Base-by-base conservation (phyloP, 2,888 invertebrate genomes). In the Torymus tubicola region DNA sequence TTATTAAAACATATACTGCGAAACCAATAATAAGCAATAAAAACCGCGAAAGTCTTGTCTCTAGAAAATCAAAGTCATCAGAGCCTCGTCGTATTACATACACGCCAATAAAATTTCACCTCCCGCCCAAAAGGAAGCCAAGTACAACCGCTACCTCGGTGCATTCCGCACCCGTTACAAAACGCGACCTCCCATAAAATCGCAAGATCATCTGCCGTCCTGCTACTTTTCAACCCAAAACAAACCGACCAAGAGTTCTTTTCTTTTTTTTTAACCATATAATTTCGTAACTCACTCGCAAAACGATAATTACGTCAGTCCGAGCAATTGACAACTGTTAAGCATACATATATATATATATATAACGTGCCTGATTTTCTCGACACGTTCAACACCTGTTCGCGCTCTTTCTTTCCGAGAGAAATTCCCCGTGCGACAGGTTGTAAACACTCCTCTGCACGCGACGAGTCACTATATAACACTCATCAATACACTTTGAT, bases 41-140 rank as follows among this genome's bases (percentile, higher is more conserved):
- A 42, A 4, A 12, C 2, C 69, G 69, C 69, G 61, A 76, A 76
- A 76, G 76, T 63, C 42, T 42, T 18, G 21, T 10, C 31, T 14
- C 31, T 12, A 42, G 13, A 67, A 60, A 67, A 53, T 16, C 57
- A 57, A 55, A 55, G n/a, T 18, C 42, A 53, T 16, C 57, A 57
- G 31, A 55, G 13, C 42, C 42, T 42, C 42, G 42, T 42, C 42
- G 8, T 14, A n/a, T n/a, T n/a, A n/a, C n/a, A 1, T 21, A 21
- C 21, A 14, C 64, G n/a, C 64, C 55, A 74, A 58, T 14, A 10
- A 60, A 71, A 71, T 71, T 71, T 71, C 74, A 60, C 65, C 57
- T 58, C 24, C 10, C 21, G 42, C 42, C 42, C 8, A 42, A 42
- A 42, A 42, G 8, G 86, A 85, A 85, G 86, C 84, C 86, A 83